Conservation (phyloP, 2,113 vertebrate species). For the Boulengeromyrus knoepffleri region DNA sequence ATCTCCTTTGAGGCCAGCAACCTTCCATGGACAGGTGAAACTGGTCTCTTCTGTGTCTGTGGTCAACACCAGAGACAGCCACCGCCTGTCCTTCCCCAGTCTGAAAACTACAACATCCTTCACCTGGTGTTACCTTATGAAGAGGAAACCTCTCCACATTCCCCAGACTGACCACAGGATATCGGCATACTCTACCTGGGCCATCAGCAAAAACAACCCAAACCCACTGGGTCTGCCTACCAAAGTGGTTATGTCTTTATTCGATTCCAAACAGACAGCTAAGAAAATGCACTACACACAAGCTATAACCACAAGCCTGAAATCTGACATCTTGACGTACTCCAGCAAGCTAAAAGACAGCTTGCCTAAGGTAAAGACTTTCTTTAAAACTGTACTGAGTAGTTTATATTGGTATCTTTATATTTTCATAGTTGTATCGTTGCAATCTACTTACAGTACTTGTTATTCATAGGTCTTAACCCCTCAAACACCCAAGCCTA, state of each 20-base stretch:
- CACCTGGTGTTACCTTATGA: conserved; percentile 91
- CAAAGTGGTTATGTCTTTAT: conserved; percentile 88
- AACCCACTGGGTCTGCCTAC: conserved; percentile 87
- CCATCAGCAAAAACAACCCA: conserved; percentile 70
- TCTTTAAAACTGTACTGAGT: neutral
- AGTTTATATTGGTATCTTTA: neutral
- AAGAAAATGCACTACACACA: conserved; percentile 83
- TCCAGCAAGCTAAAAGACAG: conserved; percentile 86
- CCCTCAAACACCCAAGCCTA: conserved; percentile 61
- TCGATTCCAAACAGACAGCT: conserved; percentile 86
- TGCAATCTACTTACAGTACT: conserved; percentile 4
- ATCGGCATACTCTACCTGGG: conserved; percentile 84
- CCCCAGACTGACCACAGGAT: conserved; percentile 79
- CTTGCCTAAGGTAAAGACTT: conserved; percentile 72
- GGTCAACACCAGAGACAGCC: conserved; percentile 62
- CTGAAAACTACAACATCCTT: conserved; percentile 88
- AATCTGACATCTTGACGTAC: conserved; percentile 82
- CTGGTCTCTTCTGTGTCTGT: conserved; percentile 54
- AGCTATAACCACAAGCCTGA: conserved; percentile 75
- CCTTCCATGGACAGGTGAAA: conserved; percentile 61
- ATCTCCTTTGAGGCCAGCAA: conserved; percentile 50
- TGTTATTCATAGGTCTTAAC: conserved; percentile 43
- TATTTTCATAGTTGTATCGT: neutral
- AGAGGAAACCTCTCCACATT: conserved; percentile 76
- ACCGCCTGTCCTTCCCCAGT: conserved; percentile 79